Conservation (phyloP, 2,113 vertebrate species). For the Alouatta palliata region DNA sequence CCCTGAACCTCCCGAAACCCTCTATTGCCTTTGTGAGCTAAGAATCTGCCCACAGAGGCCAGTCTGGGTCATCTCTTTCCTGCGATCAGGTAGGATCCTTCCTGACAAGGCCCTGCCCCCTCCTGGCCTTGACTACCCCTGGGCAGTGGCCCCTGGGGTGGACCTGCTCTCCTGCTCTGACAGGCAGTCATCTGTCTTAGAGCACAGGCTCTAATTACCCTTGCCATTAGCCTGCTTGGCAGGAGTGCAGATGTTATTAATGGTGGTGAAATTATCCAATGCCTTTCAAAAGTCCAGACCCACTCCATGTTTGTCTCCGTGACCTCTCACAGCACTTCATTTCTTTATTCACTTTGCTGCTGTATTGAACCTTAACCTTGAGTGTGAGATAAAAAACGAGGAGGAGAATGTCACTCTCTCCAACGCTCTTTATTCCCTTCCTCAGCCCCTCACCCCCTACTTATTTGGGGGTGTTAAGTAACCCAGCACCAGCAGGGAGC, state of each 20-base stretch:
- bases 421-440: neutral
- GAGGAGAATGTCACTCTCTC: neutral
- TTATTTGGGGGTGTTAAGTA: neutral
- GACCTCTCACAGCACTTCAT: neutral
- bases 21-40: neutral
- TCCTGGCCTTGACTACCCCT: neutral
- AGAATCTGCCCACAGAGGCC: neutral
- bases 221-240: slow-evolving; percentile 52
- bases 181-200: slow-evolving; percentile 23
- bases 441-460: too few relatives aligned
- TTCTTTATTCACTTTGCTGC: slow-evolving; percentile 21
- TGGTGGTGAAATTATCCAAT: slow-evolving; percentile 56
- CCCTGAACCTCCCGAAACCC: neutral
- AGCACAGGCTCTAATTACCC: slow-evolving; percentile 52
- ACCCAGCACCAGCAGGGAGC: neutral
- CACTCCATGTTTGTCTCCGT: neutral
- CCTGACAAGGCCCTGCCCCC: neutral
- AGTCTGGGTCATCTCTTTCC: neutral
- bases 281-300: slow-evolving; percentile 47
- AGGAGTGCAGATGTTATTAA: slow-evolving; percentile 66
- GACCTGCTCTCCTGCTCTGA: slow-evolving; percentile 43
- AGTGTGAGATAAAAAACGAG: neutral
- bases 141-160: slow-evolving; percentile 4
- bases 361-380: neutral
- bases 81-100: neutral